Evolutionary conservation across 2,888 invertebrate genomes (phyloP).

Genomic region (Dasysyrphus tricinctus): DNA sequence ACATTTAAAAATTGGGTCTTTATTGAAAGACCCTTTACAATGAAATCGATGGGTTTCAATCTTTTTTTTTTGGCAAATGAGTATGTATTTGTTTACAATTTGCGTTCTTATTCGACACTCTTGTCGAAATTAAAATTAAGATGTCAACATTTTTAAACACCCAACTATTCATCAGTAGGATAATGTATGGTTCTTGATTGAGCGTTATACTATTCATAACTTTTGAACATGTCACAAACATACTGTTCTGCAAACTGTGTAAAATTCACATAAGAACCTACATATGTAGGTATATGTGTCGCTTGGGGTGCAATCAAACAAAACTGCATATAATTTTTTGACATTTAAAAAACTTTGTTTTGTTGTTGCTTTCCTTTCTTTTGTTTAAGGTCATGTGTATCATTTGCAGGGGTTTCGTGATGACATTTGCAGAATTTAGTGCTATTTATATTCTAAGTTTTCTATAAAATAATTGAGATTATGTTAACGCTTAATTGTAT

Average conservation of each 20-base stretch:
- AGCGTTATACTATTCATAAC: no score
- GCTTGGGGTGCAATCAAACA: neutral
- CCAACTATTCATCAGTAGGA: no score
- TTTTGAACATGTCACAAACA: neutral
- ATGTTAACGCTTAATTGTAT: neutral
- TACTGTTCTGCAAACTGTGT: neutral
- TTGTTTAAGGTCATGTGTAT: constrained; percentile 17
- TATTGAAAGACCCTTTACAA: no score
- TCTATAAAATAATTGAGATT: neutral
- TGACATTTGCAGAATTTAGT: constrained; percentile 11
- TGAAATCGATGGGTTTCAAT: no score
- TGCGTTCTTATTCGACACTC: no score
- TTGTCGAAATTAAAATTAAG: no score
- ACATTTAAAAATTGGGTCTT: no score
- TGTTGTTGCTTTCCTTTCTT: neutral
- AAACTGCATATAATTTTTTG: constrained; percentile 7
- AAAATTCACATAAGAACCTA: neutral
- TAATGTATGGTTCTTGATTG: no score
- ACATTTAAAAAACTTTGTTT: constrained; percentile 9
- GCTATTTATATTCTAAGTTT: neutral
- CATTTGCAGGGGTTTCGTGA: constrained; percentile 1
- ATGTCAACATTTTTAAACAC: no score
- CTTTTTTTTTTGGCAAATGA: no score
- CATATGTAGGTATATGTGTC: no score
- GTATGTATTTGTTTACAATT: no score